Base-by-base conservation (phyloP, 2,797 vertebrate genomes). In the Borostomias antarcticus region DNA sequence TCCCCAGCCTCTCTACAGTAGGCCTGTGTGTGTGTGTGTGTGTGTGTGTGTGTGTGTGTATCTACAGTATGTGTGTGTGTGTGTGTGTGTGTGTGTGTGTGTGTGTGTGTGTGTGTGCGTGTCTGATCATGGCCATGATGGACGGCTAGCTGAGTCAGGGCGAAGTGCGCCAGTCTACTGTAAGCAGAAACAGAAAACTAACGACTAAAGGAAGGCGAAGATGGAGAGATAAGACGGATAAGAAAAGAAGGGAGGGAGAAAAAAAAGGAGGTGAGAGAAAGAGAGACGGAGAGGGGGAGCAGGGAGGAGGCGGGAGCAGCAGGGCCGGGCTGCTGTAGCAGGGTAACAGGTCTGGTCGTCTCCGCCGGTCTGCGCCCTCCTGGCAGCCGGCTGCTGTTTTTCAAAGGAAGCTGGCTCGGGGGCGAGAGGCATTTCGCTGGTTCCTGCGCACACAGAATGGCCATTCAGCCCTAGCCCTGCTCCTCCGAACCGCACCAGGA, bases 351-450 rank as follows among this genome's bases (percentile, higher is more conserved):
- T n/a, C n/a, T n/a, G n/a, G n/a, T n/a, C n/a, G n/a, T n/a, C n/a
- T n/a, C n/a, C n/a, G n/a, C 47, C 19, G 8, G 47, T 21, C 19
- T 48, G n/a, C 78, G 74, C 75, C 63, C 62, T 73, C 60, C 71
- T 75, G 81, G 75, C 80, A 88, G 72, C 64, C 2, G 66, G 48
- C 66, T 75, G 80, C 78, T 92, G 88, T 91, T 93, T 91, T 88
- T 85, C 80, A 85, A 89, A 89, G 91, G 90, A 93, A 93, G 80
- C 82, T 83, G 83, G 87, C 83, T 81, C 66, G 33, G 77, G 70
- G 70, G 13, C 26, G 75, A 25, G n/a, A n/a, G n/a, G 85, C 76
- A 84, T 86, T 86, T 65, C 66, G 74, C 84, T 64, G 74, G 81
- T 82, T 89, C 83, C 84, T 87, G 75, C 66, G 77, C 76, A 77